Evolutionary conservation across 2,797 vertebrate species (phyloP), one percentile per base, ranked within the genome.

Genomic region (Sebastes flavidus): DNA sequence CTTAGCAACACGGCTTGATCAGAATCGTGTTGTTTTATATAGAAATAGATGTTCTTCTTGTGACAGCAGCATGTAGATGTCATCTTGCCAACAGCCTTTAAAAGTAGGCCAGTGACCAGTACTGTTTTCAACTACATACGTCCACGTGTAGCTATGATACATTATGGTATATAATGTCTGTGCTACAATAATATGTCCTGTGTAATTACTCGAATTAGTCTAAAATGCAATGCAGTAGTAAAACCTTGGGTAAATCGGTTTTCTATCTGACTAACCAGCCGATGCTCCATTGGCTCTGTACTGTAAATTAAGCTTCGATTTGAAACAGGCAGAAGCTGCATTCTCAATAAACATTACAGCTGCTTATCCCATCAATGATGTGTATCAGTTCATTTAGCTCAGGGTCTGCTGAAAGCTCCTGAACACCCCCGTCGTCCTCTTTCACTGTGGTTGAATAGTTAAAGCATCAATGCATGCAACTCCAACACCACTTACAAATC

Each of bases 231-330:
- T 24, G 16, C 27, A 30, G 62, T 29, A 32, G 49, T 56, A 12
- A 49, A 74, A 78, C 18, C 2, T 2, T 54, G 38, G 34, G 77
- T 71, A 69, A 22, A 77, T 34, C 14, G 5, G 25, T 65, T 75
- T 83, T 89, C 63, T 84, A 32, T 78, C 52, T 71, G 78, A 66
- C 65, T 74, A 77, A 78, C 30, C 58, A 70, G 77, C 55, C 63
- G 60, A 68, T 72, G 78, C 84, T 66, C 75, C 77, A 72, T 75
- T 49, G 76, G 18, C 60, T 74, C 8, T 49, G 46, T 49, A 49
- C 55, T 76, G 68, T 58, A 81, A 87, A 87, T 87, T 67, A 83
- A 58, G 29, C 65, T 61, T 87, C 4, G n/a, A 86, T 87, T 75
- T 52, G 46, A 82, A 88, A 71, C 56, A n/a, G 42, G 59, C 82